Evolutionary conservation across 2,888 invertebrate species (phyloP).

Genomic region (Mythimna impura): DNA sequence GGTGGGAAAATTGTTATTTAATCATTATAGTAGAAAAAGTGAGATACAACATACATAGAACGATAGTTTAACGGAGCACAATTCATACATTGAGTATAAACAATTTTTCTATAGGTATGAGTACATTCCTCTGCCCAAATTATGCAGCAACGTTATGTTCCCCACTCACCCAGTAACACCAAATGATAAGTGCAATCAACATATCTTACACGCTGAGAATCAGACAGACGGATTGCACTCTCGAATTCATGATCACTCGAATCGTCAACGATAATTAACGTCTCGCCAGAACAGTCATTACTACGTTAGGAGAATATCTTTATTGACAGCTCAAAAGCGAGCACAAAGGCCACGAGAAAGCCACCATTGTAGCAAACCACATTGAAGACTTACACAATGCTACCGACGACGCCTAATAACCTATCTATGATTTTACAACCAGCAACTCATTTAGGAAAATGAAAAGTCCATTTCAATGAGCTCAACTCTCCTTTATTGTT

Average conservation of each 20-base stretch:
- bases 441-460: conserved; percentile 88
- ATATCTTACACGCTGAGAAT: conserved; percentile 48
- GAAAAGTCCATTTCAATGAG: conserved; percentile 84
- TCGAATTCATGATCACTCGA: conserved; percentile 66
- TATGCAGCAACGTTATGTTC: neutral
- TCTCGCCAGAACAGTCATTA: conserved; percentile 76
- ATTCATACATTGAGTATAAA: neutral
- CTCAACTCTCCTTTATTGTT: conserved; percentile 83
- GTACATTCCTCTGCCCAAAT: neutral
- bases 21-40: conserved; percentile 15
- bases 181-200: conserved; percentile 58
- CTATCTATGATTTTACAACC: conserved; percentile 75
- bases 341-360: conserved; percentile 82
- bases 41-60: neutral
- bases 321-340: conserved; percentile 84
- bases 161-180: conserved; percentile 59
- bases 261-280: conserved; percentile 79
- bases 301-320: conserved; percentile 77
- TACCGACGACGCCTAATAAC: conserved; percentile 84
- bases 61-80: neutral
- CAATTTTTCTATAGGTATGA: neutral
- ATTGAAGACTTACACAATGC: conserved; percentile 81
- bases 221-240: conserved; percentile 67
- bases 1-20: conserved; percentile 11
- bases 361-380: conserved; percentile 78